phyloP scores from a whole-genome alignment of 1,140 invertebrate genomes.

The Dendrolimus kikuchii region DNA sequence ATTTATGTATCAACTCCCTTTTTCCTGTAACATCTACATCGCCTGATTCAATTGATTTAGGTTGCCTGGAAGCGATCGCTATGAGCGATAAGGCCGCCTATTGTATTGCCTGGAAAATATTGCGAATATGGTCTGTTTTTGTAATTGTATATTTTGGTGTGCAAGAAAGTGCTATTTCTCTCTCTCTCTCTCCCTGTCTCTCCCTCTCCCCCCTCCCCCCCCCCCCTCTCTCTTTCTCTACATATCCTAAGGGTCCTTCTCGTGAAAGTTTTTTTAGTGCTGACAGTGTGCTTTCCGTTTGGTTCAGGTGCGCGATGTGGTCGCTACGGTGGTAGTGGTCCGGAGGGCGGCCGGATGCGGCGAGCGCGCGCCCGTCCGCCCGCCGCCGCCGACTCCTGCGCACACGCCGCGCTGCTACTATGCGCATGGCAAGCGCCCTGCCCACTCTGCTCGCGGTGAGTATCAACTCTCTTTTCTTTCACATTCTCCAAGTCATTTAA shows the following conservation, averaged over 20 bases:
- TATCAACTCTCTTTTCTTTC: background rate
- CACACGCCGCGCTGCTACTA: slow-evolving; percentile 39
- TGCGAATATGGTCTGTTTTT: too few relatives aligned
- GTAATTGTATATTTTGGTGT: too few relatives aligned
- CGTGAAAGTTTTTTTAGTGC: background rate
- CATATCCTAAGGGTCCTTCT: background rate
- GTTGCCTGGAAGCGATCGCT: too few relatives aligned
- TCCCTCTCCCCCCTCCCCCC: too few relatives aligned
- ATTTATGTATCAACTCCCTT: too few relatives aligned
- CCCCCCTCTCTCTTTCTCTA: background rate
- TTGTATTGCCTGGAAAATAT: too few relatives aligned
- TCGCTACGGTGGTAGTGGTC: slow-evolving; percentile 50
- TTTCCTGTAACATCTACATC: too few relatives aligned
- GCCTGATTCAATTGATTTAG: too few relatives aligned
- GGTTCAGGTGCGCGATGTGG: slow-evolving; percentile 41
- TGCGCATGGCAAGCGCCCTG: slow-evolving; percentile 59
- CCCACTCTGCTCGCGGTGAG: slow-evolving; percentile 64
- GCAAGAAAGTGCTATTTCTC: too few relatives aligned
- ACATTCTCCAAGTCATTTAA: too few relatives aligned
- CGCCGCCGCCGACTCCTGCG: slow-evolving; percentile 39
- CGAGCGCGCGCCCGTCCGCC: slow-evolving; percentile 57
- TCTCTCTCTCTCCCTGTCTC: too few relatives aligned
- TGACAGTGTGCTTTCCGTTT: slow-evolving; percentile 9
- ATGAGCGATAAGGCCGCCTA: too few relatives aligned
- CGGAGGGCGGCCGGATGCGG: slow-evolving; percentile 57